These are phyloP conservation scores for Chelon labrosus DNA, from an alignment of 2,797 vertebrate species.

Conservation along the genomic window DNA sequence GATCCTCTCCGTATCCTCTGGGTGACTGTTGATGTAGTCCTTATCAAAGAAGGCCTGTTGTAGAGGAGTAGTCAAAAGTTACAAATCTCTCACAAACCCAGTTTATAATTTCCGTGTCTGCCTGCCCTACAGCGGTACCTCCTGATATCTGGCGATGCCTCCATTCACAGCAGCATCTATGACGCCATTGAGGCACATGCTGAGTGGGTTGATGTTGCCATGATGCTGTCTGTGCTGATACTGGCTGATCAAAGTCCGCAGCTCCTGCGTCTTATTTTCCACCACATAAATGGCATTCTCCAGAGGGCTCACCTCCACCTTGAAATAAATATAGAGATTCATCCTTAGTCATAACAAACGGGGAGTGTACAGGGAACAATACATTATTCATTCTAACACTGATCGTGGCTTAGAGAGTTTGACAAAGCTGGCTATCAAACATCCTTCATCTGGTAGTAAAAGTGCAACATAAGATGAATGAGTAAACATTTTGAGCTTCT, in stretches of 20 bases:
- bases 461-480: background rate
- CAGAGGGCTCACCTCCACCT: constrained; percentile 98
- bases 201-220: constrained; percentile 98
- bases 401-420: background rate
- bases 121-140: constrained; percentile 81
- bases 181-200: constrained; percentile 99
- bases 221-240: constrained; percentile 98
- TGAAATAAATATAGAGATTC: constrained; percentile 38
- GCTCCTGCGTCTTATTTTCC: constrained; percentile 98
- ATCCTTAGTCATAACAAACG: background rate
- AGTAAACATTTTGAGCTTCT: constrained; percentile 60
- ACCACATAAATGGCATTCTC: constrained; percentile 99
- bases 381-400: background rate
- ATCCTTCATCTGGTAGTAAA: background rate
- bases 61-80: constrained; percentile 22
- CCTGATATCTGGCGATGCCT: constrained; percentile 97
- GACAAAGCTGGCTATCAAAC: background rate
- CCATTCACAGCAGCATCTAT: constrained; percentile 98
- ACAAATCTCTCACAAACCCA: background rate
- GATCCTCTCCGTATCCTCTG: constrained; percentile 96
- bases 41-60: constrained; percentile 98
- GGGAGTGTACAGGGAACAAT: background rate
- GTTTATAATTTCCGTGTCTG: background rate
- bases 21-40: constrained; percentile 96
- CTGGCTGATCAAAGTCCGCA: constrained; percentile 96